phyloP scores from a whole-genome alignment of 1,140 invertebrate genomes.

The Antheraea pernyi region DNA sequence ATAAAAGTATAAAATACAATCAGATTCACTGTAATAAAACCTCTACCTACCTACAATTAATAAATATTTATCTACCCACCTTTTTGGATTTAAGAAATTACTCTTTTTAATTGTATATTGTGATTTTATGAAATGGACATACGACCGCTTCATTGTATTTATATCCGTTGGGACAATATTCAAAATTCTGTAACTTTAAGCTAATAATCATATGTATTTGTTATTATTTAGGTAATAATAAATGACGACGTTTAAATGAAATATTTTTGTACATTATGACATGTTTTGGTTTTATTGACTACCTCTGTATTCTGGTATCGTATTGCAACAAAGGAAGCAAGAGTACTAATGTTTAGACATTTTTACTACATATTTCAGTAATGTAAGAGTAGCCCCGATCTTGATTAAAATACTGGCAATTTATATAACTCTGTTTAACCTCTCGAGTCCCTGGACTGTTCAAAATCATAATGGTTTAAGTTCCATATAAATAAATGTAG shows the following conservation, averaged over 20 bases:
- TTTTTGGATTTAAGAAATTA: background rate
- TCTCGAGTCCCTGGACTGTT: too few species aligned
- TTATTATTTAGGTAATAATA: conserved; percentile 56
- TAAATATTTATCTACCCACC: conserved; percentile 1
- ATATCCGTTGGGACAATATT: conserved; percentile 15
- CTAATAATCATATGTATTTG: conserved; percentile 42
- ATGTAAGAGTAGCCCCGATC: too few species aligned
- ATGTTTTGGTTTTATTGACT: conserved; percentile 45
- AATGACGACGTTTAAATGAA: conserved; percentile 60
- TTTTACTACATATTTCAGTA: too few species aligned
- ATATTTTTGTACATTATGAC: conserved; percentile 67
- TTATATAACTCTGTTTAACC: too few species aligned
- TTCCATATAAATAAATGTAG: too few species aligned
- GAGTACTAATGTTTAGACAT: too few species aligned
- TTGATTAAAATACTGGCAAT: too few species aligned
- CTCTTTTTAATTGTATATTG: conserved; percentile 1
- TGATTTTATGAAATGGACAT: background rate
- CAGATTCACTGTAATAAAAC: background rate
- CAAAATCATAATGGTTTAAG: too few species aligned
- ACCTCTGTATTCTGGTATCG: too few species aligned
- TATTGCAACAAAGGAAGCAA: too few species aligned
- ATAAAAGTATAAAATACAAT: background rate
- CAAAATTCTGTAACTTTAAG: conserved; percentile 29
- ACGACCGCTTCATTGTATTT: background rate
- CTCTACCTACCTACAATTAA: background rate